These are phyloP conservation scores for Nemapogon koenigi DNA, from an alignment of 2,888 invertebrate species.

Conservation along the genomic window DNA sequence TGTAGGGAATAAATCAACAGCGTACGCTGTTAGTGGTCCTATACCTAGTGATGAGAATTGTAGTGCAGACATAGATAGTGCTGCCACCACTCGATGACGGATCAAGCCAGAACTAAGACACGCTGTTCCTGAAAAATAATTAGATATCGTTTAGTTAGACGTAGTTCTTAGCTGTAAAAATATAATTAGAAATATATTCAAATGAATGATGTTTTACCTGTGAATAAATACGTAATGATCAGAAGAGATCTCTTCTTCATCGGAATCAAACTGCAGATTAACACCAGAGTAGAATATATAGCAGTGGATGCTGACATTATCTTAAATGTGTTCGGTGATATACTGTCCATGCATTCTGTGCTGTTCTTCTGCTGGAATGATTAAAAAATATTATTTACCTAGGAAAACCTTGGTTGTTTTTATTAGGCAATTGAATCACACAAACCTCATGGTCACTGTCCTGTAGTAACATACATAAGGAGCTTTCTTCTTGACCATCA, in stretches of 20 bases:
- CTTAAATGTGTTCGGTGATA: constrained; percentile 37
- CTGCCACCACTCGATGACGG: constrained; percentile 37
- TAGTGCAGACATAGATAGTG: constrained; percentile 41
- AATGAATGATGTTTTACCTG: constrained; percentile 25
- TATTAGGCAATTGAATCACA: neutral
- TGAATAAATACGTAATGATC: constrained; percentile 31
- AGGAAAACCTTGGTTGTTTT: neutral
- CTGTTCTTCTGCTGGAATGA: constrained; percentile 20
- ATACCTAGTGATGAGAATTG: constrained; percentile 45
- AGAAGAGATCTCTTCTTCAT: constrained; percentile 39
- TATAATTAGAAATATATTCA: neutral
- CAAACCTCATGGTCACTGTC: constrained; percentile 31
- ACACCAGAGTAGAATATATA: constrained; percentile 36
- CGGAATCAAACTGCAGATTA: constrained; percentile 32
- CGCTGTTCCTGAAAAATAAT: constrained; percentile 18
- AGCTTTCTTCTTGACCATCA: constrained; percentile 23
- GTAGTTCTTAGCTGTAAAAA: neutral
- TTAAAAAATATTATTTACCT: neutral
- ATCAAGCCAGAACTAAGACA: constrained; percentile 34
- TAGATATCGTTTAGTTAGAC: neutral
- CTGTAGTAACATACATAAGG: constrained; percentile 35
- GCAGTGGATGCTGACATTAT: constrained; percentile 40
- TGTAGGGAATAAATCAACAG: constrained; percentile 48
- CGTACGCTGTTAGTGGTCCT: constrained; percentile 47
- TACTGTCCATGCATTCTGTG: constrained; percentile 30